These are phyloP conservation scores for Helicoverpa armigera DNA, from an alignment of 1,140 invertebrate species.

Conservation along the genomic window DNA sequence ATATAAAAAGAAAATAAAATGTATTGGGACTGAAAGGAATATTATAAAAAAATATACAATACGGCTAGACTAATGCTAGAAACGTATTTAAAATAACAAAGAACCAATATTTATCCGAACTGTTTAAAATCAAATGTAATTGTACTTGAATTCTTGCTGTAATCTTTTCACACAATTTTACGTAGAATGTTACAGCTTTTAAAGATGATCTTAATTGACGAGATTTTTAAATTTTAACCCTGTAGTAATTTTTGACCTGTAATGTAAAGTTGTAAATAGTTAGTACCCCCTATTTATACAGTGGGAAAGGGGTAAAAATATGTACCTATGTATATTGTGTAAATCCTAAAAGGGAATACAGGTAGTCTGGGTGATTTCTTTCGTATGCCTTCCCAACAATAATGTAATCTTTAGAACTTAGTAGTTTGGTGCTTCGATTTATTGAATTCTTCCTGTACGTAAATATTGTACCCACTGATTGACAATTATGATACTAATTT, in stretches of 20 bases:
- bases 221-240: too few relatives aligned
- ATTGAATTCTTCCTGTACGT: slow-evolving; percentile 9
- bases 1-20: slow-evolving; percentile 8
- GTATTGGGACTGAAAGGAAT: slow-evolving; percentile 17
- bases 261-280: too few relatives aligned
- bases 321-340: neutral
- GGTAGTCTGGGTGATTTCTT: slow-evolving; percentile 11
- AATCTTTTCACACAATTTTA: slow-evolving; percentile 23
- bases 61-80: slow-evolving; percentile 23
- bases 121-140: slow-evolving; percentile 1
- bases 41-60: slow-evolving; percentile 17
- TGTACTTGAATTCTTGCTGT: slow-evolving; percentile 1
- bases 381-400: slow-evolving; percentile 24
- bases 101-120: slow-evolving; percentile 33
- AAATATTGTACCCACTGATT: neutral
- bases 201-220: neutral
- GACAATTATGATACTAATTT: neutral
- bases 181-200: neutral
- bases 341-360: slow-evolving; percentile 15
- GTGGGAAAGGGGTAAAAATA: neutral
- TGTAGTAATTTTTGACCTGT: too few relatives aligned
- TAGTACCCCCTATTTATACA: too few relatives aligned
- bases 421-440: slow-evolving; percentile 31
- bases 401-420: slow-evolving; percentile 22
- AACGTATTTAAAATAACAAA: slow-evolving; percentile 32